These are phyloP conservation scores for Panurus biarmicus DNA, from an alignment of 2,113 vertebrate species.

Conservation along the genomic window DNA sequence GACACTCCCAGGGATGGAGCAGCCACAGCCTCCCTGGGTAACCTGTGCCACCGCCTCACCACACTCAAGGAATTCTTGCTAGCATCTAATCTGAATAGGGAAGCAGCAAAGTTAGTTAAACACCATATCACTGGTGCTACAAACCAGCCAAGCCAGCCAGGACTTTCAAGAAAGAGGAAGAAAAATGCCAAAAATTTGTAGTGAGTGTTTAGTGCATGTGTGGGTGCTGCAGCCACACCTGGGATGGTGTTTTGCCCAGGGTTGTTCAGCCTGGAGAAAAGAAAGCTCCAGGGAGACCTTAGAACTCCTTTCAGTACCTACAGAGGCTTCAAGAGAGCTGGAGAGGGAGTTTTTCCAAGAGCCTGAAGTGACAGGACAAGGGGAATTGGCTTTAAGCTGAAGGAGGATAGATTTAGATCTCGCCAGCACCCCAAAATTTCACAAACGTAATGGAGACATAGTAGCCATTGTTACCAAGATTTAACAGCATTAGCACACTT, in stretches of 20 bases:
- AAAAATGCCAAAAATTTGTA: not conserved
- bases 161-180: not conserved
- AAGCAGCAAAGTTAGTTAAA: not conserved
- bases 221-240: not conserved
- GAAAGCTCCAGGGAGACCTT: not conserved
- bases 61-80: not conserved
- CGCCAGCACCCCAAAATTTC: not conserved
- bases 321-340: not conserved
- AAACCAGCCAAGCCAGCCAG: not conserved
- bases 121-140: not conserved
- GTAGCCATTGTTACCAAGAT: accelerated
- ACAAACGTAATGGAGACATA: not conserved
- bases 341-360: not conserved
- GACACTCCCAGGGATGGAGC: not conserved
- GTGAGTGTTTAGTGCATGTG: accelerated
- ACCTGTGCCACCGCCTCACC: accelerated
- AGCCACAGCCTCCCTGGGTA: not conserved
- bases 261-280: not conserved
- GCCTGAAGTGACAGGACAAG: not conserved
- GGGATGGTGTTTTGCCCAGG: not conserved
- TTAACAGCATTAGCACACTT: not conserved
- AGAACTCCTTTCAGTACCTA: not conserved
- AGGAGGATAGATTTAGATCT: not conserved
- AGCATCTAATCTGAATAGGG: not conserved
- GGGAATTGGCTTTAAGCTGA: not conserved